Conservation (phyloP, 2,888 invertebrate species). For the Ellobium chinense region DNA sequence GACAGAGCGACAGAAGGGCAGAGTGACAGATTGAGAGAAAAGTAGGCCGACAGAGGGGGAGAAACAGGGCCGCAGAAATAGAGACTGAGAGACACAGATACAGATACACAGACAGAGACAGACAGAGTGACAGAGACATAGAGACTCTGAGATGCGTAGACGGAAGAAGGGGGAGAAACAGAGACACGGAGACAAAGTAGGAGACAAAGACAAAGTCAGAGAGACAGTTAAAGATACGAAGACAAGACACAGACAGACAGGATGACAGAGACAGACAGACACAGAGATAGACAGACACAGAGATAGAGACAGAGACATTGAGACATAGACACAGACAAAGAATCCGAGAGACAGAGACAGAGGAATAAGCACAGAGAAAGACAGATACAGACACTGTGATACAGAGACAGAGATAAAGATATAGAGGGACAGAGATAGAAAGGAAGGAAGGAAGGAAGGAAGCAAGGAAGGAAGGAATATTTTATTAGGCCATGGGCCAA, state of each 20-base stretch:
- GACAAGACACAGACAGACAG: not conserved
- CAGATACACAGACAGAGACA: too few relatives aligned
- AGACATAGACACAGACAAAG: not conserved
- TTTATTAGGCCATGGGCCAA: too few relatives aligned
- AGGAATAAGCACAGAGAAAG: not conserved
- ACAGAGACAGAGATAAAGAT: not conserved
- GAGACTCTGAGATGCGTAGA: too few relatives aligned
- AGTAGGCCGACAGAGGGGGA: too few relatives aligned
- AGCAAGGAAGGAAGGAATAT: not conserved
- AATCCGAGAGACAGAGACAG: not conserved
- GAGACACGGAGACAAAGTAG: too few relatives aligned
- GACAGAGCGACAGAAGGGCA: too few relatives aligned
- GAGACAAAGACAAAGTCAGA: not conserved
- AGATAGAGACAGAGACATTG: not conserved
- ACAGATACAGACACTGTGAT: slow-evolving; percentile 2
- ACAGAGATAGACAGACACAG: not conserved
- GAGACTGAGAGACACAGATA: too few relatives aligned
- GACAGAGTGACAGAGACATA: too few relatives aligned
- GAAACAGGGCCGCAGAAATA: too few relatives aligned
- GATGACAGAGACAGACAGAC: slow-evolving; percentile 13
- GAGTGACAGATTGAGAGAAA: too few relatives aligned
- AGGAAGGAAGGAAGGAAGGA: not conserved
- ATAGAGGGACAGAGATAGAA: not conserved
- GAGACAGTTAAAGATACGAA: not conserved
- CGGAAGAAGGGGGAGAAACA: too few relatives aligned